phyloP scores from a whole-genome alignment of 2,888 invertebrate species.

The Gymnoscelis rufifasciata region DNA sequence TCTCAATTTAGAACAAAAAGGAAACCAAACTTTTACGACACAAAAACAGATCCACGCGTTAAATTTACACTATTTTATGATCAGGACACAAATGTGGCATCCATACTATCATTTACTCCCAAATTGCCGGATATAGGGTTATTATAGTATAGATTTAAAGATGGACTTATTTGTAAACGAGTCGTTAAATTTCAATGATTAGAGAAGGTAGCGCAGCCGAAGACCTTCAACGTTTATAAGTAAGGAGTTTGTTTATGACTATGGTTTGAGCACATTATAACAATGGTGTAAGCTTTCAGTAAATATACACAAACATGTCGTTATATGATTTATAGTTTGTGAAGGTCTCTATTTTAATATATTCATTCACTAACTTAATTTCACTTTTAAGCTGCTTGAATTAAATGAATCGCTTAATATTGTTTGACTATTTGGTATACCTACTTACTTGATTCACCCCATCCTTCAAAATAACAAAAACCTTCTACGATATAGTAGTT shows the following conservation, averaged over 20 bases:
- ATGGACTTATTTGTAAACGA: conserved; percentile 33
- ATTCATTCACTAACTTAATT: too few species aligned
- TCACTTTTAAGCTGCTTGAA: too few species aligned
- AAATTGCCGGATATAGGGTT: conserved; percentile 42
- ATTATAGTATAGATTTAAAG: conserved; percentile 59
- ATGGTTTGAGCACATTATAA: conserved; percentile 31
- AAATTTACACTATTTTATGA: not conserved
- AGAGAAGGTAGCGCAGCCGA: not conserved
- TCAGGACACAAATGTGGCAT: not conserved
- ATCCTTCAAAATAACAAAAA: too few species aligned
- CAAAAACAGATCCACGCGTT: conserved; percentile 1
- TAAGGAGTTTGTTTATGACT: conserved; percentile 38
- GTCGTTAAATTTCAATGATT: not conserved
- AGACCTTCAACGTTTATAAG: not conserved
- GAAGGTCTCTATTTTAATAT: too few species aligned
- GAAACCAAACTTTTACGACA: conserved; percentile 2
- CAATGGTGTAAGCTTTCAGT: conserved; percentile 26
- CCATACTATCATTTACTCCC: not conserved
- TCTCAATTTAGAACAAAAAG: not conserved
- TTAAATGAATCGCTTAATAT: too few species aligned
- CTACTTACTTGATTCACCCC: too few species aligned
- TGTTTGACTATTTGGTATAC: too few species aligned
- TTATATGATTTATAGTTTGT: not conserved
- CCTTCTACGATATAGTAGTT: too few species aligned
- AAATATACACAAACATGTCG: conserved; percentile 22